Percentiles rank a stretch among this genome's conserved stretches.
These are phyloP conservation scores for Mermis nigrescens DNA, from an alignment of 2,888 invertebrate genomes.

Conservation along the genomic window DNA sequence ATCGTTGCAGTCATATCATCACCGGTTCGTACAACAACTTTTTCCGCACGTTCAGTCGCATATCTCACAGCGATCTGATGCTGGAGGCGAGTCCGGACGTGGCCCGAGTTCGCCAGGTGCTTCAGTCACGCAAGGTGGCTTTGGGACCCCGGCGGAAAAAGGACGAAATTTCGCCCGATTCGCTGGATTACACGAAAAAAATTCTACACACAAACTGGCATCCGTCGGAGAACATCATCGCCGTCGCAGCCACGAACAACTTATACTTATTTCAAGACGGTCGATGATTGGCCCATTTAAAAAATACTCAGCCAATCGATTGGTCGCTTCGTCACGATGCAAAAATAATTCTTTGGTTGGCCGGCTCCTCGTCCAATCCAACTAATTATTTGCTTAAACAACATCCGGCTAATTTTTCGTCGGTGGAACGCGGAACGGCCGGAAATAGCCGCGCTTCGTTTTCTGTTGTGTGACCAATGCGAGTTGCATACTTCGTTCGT, in stretches of 20 bases:
- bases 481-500: too few species aligned
- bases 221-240: conserved; percentile 92
- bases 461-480: too few species aligned
- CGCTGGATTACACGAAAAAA: conserved; percentile 96
- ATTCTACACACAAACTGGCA: conserved; percentile 98
- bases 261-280: conserved; percentile 95
- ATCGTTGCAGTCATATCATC: conserved; percentile 56
- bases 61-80: conserved; percentile 67
- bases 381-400: background rate
- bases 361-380: too few species aligned
- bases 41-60: conserved; percentile 79
- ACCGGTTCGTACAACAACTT: conserved; percentile 99
- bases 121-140: conserved; percentile 61
- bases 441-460: too few species aligned
- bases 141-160: conserved; percentile 73
- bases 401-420: background rate
- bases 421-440: too few species aligned
- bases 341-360: too few species aligned
- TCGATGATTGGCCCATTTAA: too few species aligned
- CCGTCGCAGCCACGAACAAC: conserved; percentile 88
- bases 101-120: conserved; percentile 73
- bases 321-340: too few species aligned
- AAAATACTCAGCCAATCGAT: too few species aligned
- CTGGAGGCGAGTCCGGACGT: conserved; percentile 87
- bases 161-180: conserved; percentile 45